Evolutionary conservation across 1,140 invertebrate species (phyloP).

Genomic region (Drosophila chauvacae): DNA sequence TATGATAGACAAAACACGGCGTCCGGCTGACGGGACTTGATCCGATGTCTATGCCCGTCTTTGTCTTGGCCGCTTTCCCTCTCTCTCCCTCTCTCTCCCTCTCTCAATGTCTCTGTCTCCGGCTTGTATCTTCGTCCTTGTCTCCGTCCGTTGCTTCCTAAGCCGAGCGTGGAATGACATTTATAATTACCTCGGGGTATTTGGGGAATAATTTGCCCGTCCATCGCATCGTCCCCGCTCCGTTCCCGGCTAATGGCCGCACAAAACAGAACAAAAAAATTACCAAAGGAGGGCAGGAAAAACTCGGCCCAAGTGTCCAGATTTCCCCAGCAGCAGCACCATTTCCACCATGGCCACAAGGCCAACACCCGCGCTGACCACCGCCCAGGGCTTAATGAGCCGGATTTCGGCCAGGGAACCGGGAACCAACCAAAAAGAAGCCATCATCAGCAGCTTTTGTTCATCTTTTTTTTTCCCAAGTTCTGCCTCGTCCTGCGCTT

Average conservation of each 20-base stretch:
- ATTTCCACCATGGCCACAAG: conserved; percentile 45
- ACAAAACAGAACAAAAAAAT: conserved; percentile 15
- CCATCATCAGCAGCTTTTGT: conserved; percentile 82
- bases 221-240: conserved; percentile 38
- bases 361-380: conserved; percentile 66
- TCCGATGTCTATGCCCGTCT: conserved; percentile 26
- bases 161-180: conserved; percentile 68
- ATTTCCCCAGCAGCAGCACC: conserved; percentile 39
- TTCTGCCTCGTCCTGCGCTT: conserved; percentile 48
- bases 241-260: conserved; percentile 60
- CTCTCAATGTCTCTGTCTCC: background rate
- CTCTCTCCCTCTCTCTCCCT: too few relatives aligned
- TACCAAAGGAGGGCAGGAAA: conserved; percentile 22
- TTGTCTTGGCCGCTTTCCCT: background rate
- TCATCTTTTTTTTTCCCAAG: conserved; percentile 60
- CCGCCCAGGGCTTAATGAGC: conserved; percentile 69
- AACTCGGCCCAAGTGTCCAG: conserved; percentile 49
- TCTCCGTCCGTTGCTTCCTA: conserved; percentile 30
- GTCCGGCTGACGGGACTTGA: conserved; percentile 40
- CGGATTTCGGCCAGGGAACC: conserved; percentile 56
- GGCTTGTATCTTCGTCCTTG: conserved; percentile 24
- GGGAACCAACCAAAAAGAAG: conserved; percentile 59
- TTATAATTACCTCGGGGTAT: conserved; percentile 84
- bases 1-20: conserved; percentile 81
- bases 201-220: conserved; percentile 81